These are phyloP conservation scores for Ptyas mucosa DNA, from an alignment of 2,113 vertebrate genomes.

Conservation along the genomic window DNA sequence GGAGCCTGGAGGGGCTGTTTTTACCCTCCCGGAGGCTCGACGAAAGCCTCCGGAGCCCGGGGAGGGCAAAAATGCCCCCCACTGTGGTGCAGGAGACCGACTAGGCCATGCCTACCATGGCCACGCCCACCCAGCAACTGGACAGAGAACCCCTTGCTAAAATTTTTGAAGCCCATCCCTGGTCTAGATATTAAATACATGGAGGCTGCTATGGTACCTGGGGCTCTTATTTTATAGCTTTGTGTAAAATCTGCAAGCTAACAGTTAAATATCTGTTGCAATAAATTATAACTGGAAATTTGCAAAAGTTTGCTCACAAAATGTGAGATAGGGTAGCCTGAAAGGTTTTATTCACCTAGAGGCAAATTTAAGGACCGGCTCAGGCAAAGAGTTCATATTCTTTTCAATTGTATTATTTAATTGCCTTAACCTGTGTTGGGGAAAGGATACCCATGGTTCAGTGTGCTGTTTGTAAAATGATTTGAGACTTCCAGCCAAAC, in stretches of 20 bases:
- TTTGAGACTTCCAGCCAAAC: neutral
- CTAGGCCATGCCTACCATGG: no score
- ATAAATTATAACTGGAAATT: neutral
- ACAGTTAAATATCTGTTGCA: neutral
- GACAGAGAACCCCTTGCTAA: no score
- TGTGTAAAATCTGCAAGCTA: neutral
- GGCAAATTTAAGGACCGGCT: slow-evolving; percentile 18
- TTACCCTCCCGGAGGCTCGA: no score
- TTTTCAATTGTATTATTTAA: slow-evolving; percentile 26
- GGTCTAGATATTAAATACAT: neutral
- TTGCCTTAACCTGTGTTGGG: neutral
- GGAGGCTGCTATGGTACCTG: neutral
- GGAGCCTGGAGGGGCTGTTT: no score
- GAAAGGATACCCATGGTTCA: neutral
- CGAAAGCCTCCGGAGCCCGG: no score
- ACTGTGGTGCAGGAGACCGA: no score
- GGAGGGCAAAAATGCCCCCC: no score
- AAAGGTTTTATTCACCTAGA: slow-evolving; percentile 14
- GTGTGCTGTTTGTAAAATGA: neutral
- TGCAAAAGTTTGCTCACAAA: neutral
- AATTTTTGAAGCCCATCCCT: no score
- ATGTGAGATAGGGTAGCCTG: neutral
- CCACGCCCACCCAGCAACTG: no score
- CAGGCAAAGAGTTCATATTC: slow-evolving; percentile 14
- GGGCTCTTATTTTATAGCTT: neutral